Percentiles rank a stretch among this genome's conserved stretches.
phyloP scores from a whole-genome alignment of 1,140 invertebrate species.

The Drosophila mojavensis region DNA sequence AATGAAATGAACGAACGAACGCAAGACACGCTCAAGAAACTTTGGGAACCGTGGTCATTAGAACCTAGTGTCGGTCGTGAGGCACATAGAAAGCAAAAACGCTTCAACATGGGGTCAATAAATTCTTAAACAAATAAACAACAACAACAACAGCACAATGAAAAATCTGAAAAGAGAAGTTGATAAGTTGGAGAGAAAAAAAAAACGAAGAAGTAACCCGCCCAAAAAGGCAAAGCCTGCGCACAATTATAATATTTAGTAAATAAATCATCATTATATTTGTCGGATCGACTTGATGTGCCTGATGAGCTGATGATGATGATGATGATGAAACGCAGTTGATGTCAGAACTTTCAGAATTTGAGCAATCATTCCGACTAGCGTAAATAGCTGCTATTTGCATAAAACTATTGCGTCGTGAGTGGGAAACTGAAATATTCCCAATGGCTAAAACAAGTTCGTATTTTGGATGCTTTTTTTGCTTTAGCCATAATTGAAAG shows the following conservation, averaged over 20 bases:
- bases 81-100: conserved; percentile 68
- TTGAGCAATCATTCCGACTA: conserved; percentile 15
- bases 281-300: conserved; percentile 11
- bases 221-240: conserved; percentile 5
- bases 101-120: conserved; percentile 64
- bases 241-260: conserved; percentile 63
- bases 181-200: conserved; percentile 18
- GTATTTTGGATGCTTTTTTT: conserved; percentile 18
- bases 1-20: conserved; percentile 14
- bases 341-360: conserved; percentile 18
- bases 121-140: conserved; percentile 69
- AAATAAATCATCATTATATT: conserved; percentile 74
- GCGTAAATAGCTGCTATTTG: conserved; percentile 34
- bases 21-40: conserved; percentile 57
- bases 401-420: conserved; percentile 73
- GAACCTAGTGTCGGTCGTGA: conserved; percentile 51
- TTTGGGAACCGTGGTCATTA: conserved; percentile 68
- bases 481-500: conserved; percentile 66
- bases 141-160: background rate
- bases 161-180: conserved; percentile 4
- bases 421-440: conserved; percentile 28
- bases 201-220: conserved; percentile 6
- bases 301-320: conserved; percentile 3
- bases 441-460: conserved; percentile 47
- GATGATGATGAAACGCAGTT: conserved; percentile 27